These are phyloP conservation scores for Atractosteus spatula DNA, from an alignment of 2,113 vertebrate species.

Conservation along the genomic window DNA sequence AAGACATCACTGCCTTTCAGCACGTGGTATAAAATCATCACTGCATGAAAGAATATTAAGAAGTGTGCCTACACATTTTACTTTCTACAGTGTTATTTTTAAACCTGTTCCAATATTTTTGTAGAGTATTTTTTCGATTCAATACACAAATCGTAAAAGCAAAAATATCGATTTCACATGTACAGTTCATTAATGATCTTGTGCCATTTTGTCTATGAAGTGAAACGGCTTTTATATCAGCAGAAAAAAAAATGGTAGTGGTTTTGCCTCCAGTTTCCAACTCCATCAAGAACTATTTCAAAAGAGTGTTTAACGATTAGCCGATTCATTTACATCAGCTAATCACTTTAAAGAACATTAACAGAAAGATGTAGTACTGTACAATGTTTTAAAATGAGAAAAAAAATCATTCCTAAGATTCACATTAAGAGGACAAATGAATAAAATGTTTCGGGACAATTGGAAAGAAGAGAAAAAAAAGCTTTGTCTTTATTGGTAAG, in stretches of 20 bases:
- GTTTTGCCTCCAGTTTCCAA: neutral
- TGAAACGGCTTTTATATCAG: conserved; percentile 5
- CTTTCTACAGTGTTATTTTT: neutral
- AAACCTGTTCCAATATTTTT: conserved; percentile 12
- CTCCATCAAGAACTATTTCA: neutral
- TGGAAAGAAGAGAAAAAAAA: neutral
- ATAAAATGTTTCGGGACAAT: neutral
- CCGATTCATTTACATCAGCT: neutral
- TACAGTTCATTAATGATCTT: conserved; percentile 18
- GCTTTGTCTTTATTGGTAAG: neutral
- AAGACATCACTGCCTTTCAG: conserved; percentile 50
- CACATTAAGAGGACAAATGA: neutral
- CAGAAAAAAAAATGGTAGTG: conserved; percentile 4
- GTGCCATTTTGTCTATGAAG: conserved; percentile 35
- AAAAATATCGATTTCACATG: conserved; percentile 11
- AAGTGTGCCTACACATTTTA: neutral
- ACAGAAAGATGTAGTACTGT: neutral
- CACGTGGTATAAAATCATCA: conserved; percentile 28
- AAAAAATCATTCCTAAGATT: neutral
- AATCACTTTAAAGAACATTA: neutral
- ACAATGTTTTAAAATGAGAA: neutral
- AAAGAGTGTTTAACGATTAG: neutral
- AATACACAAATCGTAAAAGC: conserved; percentile 24
- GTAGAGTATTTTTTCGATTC: neutral
- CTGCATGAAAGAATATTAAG: conserved; percentile 14